These are phyloP conservation scores for Thecophora atra DNA, from an alignment of 2,888 invertebrate species.

Conservation along the genomic window DNA sequence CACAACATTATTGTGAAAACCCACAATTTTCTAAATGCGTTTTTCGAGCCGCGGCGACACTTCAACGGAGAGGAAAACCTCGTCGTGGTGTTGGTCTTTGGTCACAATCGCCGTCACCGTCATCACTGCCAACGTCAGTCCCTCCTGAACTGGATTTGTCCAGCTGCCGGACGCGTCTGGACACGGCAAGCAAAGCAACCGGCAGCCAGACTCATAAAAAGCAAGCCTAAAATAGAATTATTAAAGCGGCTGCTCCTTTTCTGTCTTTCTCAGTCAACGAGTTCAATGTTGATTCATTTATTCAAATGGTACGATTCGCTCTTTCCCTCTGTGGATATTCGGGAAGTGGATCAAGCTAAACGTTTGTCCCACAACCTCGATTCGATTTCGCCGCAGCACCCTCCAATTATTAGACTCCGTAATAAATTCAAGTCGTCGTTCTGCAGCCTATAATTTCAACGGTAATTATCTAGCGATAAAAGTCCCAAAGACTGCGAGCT, in stretches of 20 bases:
- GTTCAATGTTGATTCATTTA: background rate
- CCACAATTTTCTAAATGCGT: slow-evolving; percentile 63
- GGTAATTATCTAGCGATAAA: slow-evolving; percentile 61
- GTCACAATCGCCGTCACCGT: background rate
- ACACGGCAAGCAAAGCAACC: slow-evolving; percentile 25
- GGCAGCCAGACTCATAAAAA: slow-evolving; percentile 7
- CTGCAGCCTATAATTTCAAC: slow-evolving; percentile 55
- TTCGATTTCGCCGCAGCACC: slow-evolving; percentile 32
- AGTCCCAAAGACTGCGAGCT: slow-evolving; percentile 51
- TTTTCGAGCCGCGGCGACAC: slow-evolving; percentile 48
- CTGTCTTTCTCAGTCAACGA: background rate
- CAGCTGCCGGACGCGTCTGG: slow-evolving; percentile 40
- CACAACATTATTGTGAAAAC: slow-evolving; percentile 46
- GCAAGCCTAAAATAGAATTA: slow-evolving; percentile 12
- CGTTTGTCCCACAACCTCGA: slow-evolving; percentile 24
- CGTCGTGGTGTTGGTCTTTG: background rate
- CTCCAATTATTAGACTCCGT: slow-evolving; percentile 45
- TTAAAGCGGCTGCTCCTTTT: slow-evolving; percentile 18
- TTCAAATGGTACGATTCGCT: background rate
- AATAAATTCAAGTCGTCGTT: slow-evolving; percentile 48
- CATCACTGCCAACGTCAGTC: background rate
- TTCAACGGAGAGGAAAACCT: background rate
- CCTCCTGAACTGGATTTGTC: slow-evolving; percentile 1
- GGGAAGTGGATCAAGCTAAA: slow-evolving; percentile 23
- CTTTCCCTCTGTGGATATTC: background rate